Percentiles rank a stretch among this genome's conserved stretches.
These are phyloP conservation scores for Tapirus terrestris DNA, from an alignment of 2,113 vertebrate species.

Conservation along the genomic window DNA sequence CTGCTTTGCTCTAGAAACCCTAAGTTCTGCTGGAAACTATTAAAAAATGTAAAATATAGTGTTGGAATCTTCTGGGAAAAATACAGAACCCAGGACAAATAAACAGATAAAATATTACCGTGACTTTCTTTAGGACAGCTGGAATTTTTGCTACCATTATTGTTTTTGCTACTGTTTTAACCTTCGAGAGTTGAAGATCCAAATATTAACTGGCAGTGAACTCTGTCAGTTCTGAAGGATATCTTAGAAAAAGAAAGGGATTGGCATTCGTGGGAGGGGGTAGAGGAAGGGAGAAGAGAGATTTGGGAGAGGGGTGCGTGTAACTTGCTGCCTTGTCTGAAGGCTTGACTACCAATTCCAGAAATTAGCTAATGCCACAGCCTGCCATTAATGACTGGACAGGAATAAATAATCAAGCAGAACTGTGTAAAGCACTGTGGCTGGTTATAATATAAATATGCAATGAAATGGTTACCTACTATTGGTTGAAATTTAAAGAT, in stretches of 20 bases:
- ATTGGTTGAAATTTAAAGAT: background rate
- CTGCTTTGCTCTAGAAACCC: constrained; percentile 12
- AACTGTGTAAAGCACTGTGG: background rate
- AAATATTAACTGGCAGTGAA: background rate
- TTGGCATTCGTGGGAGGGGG: rapidly evolving
- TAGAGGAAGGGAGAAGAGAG: background rate
- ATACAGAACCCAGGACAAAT: background rate
- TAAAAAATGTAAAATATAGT: background rate
- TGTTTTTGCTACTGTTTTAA: constrained; percentile 46
- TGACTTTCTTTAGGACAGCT: background rate
- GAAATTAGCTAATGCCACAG: background rate
- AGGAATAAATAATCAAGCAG: background rate
- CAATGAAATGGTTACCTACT: background rate
- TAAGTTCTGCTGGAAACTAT: background rate
- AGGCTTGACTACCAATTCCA: background rate
- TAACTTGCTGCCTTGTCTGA: background rate
- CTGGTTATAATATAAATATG: background rate
- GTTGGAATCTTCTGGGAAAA: constrained; percentile 12
- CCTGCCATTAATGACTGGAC: background rate
- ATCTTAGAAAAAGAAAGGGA: background rate
- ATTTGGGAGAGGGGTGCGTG: rapidly evolving
- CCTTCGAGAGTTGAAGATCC: background rate
- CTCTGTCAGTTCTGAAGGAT: background rate
- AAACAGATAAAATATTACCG: background rate
- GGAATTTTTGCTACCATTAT: background rate